phyloP scores from a whole-genome alignment of 2,113 vertebrate species.

The Cranoglanis bouderius region DNA sequence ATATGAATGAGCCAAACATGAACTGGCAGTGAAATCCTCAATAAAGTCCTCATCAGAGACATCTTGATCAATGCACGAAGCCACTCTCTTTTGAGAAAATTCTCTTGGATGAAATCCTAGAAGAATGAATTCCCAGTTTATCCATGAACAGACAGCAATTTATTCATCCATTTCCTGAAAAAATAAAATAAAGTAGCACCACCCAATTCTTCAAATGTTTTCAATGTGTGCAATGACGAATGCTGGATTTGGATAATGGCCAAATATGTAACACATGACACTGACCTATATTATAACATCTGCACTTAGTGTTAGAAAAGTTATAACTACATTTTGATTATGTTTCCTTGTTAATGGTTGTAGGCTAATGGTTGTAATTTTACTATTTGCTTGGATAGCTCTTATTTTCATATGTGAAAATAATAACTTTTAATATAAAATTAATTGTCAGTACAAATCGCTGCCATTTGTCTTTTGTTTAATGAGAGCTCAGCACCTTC shows the following conservation, averaged over 20 bases:
- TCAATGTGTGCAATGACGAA: too few relatives aligned
- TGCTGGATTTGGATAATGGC: too few relatives aligned
- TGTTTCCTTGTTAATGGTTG: background rate
- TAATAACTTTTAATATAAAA: background rate
- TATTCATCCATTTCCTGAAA: background rate
- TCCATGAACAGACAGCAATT: background rate
- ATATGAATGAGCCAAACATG: background rate
- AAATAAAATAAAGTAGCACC: background rate
- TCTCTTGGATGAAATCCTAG: background rate
- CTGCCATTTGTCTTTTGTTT: background rate
- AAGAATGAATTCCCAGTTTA: background rate
- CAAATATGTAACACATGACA: too few relatives aligned
- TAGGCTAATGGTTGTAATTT: background rate
- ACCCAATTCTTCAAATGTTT: background rate
- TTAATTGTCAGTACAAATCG: background rate
- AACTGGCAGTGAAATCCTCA: background rate
- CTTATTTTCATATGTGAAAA: background rate
- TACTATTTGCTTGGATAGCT: background rate
- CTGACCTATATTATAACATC: too few relatives aligned
- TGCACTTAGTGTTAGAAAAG: background rate
- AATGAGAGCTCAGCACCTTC: background rate
- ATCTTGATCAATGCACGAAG: background rate
- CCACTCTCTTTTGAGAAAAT: background rate
- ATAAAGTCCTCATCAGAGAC: background rate
- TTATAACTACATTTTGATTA: background rate